Evolutionary conservation across 2,113 vertebrate species (phyloP).

Genomic region (Proterorhinus semilunaris): DNA sequence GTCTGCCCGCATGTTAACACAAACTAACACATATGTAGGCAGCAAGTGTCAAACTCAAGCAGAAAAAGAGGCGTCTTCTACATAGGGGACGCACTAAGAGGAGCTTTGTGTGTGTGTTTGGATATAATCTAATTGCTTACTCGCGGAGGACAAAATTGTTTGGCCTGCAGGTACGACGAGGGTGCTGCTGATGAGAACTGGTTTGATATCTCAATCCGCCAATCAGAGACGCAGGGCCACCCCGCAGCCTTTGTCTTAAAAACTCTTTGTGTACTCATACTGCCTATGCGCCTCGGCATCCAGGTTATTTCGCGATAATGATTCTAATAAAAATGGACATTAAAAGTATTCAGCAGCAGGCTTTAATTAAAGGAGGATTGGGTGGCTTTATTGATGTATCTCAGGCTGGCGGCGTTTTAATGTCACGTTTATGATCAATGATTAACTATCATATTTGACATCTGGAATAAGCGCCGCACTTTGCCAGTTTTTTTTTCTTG

Average conservation of each 20-base stretch:
- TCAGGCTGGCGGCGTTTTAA: conserved; percentile 55
- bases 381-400: conserved; percentile 71
- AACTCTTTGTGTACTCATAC: conserved; percentile 17
- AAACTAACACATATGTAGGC: conserved; percentile 67
- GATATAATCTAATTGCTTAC: conserved; percentile 71
- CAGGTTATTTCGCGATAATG: conserved; percentile 11
- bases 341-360: conserved; percentile 14
- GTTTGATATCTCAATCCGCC: conserved; percentile 70
- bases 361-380: conserved; percentile 62
- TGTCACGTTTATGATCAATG: conserved; percentile 67
- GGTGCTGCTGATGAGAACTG: conserved; percentile 61
- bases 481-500: conserved; percentile 33
- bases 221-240: conserved; percentile 46
- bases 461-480: conserved; percentile 59
- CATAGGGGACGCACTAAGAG: conserved; percentile 47
- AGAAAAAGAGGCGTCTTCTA: conserved; percentile 37
- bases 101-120: conserved; percentile 51
- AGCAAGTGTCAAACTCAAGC: conserved; percentile 58
- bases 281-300: neutral
- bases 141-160: conserved; percentile 68
- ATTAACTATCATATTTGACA: conserved; percentile 63
- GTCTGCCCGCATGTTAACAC: conserved; percentile 55
- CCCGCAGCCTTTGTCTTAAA: conserved; percentile 40
- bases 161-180: conserved; percentile 60
- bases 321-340: conserved; percentile 11